These are phyloP conservation scores for Zaprionus vittiger DNA, from an alignment of 1,140 invertebrate genomes.

Conservation along the genomic window DNA sequence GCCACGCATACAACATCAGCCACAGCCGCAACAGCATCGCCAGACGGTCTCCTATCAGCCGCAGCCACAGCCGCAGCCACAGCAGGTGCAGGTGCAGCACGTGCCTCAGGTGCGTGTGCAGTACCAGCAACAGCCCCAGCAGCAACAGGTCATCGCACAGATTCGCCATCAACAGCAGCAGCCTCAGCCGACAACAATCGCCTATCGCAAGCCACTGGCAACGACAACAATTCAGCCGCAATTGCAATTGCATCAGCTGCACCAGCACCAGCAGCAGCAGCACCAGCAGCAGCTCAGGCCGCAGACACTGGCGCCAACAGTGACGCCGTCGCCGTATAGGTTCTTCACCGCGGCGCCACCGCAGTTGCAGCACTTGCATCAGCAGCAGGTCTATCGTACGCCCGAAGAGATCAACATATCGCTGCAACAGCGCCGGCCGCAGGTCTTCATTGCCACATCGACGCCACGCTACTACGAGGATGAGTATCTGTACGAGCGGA, in stretches of 20 bases:
- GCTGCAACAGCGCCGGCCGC: constrained; percentile 89
- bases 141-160: constrained; percentile 69
- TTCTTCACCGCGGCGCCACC: constrained; percentile 81
- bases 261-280: constrained; percentile 55
- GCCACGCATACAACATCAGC: constrained; percentile 74
- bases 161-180: constrained; percentile 65
- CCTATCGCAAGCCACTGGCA: constrained; percentile 75
- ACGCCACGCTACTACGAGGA: constrained; percentile 83
- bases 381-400: constrained; percentile 89
- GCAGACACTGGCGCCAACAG: constrained; percentile 71
- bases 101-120: constrained; percentile 36
- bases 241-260: constrained; percentile 58
- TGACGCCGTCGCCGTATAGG: constrained; percentile 81
- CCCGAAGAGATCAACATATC: constrained; percentile 95
- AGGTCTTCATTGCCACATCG: constrained; percentile 78
- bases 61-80: constrained; percentile 45
- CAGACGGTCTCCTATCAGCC: constrained; percentile 17
- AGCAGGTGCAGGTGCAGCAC: constrained; percentile 36
- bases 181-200: constrained; percentile 71
- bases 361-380: constrained; percentile 79
- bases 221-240: constrained; percentile 72
- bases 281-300: constrained; percentile 57
- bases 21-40: constrained; percentile 68
- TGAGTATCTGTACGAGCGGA: constrained; percentile 82
- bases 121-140: constrained; percentile 55